Base-by-base conservation (phyloP, 2,888 invertebrate species). In the Melangyna quadrimaculata region DNA sequence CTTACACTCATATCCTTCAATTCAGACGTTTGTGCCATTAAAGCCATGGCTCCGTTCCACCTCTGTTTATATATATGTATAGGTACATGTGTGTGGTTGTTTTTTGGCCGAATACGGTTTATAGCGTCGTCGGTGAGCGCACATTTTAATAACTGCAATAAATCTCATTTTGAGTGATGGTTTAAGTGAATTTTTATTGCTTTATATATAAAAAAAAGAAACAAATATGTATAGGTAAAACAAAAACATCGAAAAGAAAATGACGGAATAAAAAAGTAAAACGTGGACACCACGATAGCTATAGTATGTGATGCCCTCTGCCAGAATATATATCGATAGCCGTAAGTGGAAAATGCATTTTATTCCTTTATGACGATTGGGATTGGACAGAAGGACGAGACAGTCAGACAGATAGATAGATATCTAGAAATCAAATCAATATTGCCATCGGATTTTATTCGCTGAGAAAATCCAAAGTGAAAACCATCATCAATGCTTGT, bases 161-260 rank as follows among this genome's bases (percentile, higher is more conserved):
- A 91, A 91, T 90, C 90, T 90, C 88, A 88, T 87, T 90, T 89
- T 88, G 90, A 89, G 88, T 89, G 89, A 88, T 88, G 88, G 88
- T 88, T 89, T 86, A 88, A 89, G 89, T 89, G 90, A 89, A 89
- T 88, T 90, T 90, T 90, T 89, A 90, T 87, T 88, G 88, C 86
- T 75, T 88, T 88, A n/a, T 88, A 87, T 87, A 88, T 82, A 82
- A 80, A 79, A 75, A 80, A 53, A 45, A 55, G 53, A 59, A 59
- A 59, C 61, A 65, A 19, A 45, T 10, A 45, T 10, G 10, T 43
- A 63, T 2, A 32, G 17, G 1, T 63, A 78, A 53, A 19, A 63
- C 17, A 65, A 65, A 29, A 65, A 61, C 24, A 17, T 40, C 10
- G 61, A 80, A 87, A 77, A 70, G 65, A 82, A 78, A 86, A 77